Evolutionary conservation across 2,113 vertebrate species (phyloP), one percentile per base, ranked within the genome.

Genomic region (Ceuthmochares aereus): DNA sequence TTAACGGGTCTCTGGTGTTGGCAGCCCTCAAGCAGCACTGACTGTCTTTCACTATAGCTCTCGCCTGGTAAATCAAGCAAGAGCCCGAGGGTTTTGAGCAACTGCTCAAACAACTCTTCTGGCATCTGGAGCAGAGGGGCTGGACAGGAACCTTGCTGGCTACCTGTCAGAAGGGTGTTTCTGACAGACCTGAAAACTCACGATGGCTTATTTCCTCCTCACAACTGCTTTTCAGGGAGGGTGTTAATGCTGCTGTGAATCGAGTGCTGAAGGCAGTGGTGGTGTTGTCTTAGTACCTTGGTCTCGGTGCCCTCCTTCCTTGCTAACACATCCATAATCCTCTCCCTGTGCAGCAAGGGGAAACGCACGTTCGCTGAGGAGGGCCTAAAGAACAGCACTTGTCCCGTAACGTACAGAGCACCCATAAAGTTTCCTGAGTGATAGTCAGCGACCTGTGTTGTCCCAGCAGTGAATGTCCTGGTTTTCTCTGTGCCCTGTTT

Each of bases 291-390:
- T 13, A 26, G 16, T 45, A 68, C 68, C 45, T n/a, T 43, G 9
- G 21, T 32, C 49, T 69, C 34, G 4, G 2, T n/a, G 47, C 6
- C 27, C 16, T 74, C 27, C n/a, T 69, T 52, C 0, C 27, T 69
- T 27, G 34, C n/a, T 45, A 3, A 22, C 8, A 1, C 2, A 5
- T 40, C 54, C 14, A 2, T 69, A 29, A 9, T 0, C 2, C 5
- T 21, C 54, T 56, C 8, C 30, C 11, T 22, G 40, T 22, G 34
- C 22, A 14, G 36, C 10, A 6, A 6, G 36, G 9, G 54, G 23
- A 51, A 82, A 9, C 2, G 0, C 49, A 19, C 1, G 0, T 17
- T 64, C 51, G 54, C 30, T 30, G 20, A 56, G 52, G 47, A 59
- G 47, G 5, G 10, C 60, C 1, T 6, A 6, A 7, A 43, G 40